Evolutionary conservation across 1,140 invertebrate genomes (phyloP).

Genomic region (Drosophila asahinai): DNA sequence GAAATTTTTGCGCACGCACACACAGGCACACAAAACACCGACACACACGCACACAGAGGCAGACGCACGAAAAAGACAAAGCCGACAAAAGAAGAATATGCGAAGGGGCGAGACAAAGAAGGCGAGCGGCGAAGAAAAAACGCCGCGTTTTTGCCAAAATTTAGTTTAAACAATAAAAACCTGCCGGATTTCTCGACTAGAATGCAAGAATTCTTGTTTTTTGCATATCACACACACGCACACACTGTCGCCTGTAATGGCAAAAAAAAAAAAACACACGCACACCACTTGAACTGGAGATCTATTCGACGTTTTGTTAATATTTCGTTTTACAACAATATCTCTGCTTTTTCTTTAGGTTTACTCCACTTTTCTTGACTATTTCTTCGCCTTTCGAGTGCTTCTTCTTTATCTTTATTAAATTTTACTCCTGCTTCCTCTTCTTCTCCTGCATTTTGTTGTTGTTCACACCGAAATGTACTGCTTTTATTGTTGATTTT

Average conservation of each 20-base stretch:
- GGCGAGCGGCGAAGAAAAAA: constrained; percentile 23
- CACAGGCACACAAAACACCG: constrained; percentile 16
- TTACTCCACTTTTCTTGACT: not conserved
- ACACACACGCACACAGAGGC: constrained; percentile 22
- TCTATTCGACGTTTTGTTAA: not conserved
- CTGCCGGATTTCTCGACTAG: not conserved
- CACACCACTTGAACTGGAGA: constrained; percentile 3
- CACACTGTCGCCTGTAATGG: not conserved
- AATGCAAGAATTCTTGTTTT: constrained; percentile 12
- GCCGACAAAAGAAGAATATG: constrained; percentile 34
- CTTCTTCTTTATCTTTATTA: constrained; percentile 18
- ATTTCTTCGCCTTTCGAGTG: not conserved
- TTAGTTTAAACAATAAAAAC: constrained; percentile 8
- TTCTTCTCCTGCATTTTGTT: constrained; percentile 26
- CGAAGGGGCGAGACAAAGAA: constrained; percentile 44
- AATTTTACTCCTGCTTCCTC: constrained; percentile 28
- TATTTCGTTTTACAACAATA: not conserved
- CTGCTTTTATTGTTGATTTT: constrained; percentile 11
- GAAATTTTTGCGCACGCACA: constrained; percentile 15
- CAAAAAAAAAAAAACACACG: constrained; percentile 12
- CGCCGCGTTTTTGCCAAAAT: constrained; percentile 21
- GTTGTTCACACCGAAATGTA: constrained; percentile 22
- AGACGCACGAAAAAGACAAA: constrained; percentile 56
- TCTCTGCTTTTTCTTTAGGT: not conserved
- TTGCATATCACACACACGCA: constrained; percentile 15